These are phyloP conservation scores for Pygocentrus nattereri DNA, from an alignment of 2,797 vertebrate species.

Conservation along the genomic window DNA sequence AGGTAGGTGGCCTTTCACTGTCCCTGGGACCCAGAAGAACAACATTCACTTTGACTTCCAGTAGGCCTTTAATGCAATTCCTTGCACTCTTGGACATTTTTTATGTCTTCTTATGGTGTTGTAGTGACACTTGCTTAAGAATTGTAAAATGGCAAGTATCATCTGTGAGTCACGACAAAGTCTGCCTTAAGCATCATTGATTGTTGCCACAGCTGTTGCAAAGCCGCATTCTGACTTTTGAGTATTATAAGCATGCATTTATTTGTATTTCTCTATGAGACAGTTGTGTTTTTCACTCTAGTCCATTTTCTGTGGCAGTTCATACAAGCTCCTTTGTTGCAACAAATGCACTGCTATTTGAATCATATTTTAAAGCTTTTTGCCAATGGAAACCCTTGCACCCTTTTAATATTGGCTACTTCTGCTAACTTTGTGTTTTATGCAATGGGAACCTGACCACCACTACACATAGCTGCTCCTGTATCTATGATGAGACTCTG, in stretches of 20 bases:
- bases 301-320: constrained; percentile 1
- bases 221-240: neutral
- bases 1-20: constrained; percentile 82
- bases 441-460: constrained; percentile 17
- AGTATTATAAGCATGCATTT: neutral
- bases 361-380: neutral
- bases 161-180: constrained; percentile 13
- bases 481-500: constrained; percentile 60
- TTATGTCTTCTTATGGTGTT: constrained; percentile 29
- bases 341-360: neutral
- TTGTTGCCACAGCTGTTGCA: constrained; percentile 17
- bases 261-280: constrained; percentile 14
- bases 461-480: constrained; percentile 22
- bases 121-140: constrained; percentile 22
- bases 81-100: constrained; percentile 10
- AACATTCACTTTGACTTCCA: constrained; percentile 44
- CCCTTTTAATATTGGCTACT: constrained; percentile 4
- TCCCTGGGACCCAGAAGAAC: constrained; percentile 68
- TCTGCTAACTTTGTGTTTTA: neutral
- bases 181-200: constrained; percentile 33
- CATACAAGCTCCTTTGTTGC: constrained; percentile 12
- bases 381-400: neutral
- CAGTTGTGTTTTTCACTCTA: constrained; percentile 1
- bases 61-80: constrained; percentile 28
- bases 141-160: constrained; percentile 21